Conservation (phyloP, 2,797 vertebrate species). For the Chlorospingus flavigularis region DNA sequence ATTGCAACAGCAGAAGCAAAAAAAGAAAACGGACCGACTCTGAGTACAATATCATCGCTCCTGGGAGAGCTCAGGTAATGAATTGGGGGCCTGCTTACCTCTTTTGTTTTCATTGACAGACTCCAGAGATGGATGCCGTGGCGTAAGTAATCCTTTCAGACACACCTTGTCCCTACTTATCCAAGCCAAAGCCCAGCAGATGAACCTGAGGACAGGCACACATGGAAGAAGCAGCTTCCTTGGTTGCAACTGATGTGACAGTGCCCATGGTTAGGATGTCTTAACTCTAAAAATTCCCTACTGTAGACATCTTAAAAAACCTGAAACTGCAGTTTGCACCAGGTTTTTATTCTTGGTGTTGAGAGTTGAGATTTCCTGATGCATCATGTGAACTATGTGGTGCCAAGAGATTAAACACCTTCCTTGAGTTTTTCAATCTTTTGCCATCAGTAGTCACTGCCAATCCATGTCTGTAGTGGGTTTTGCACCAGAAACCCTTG, state of each 20-base stretch:
- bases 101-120: slow-evolving; percentile 32
- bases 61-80: slow-evolving; percentile 96
- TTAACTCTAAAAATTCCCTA: background rate
- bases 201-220: background rate
- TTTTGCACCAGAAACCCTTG: background rate
- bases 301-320: background rate
- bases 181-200: background rate
- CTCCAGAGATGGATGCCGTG: background rate
- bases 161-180: background rate
- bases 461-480: background rate
- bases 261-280: background rate
- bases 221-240: background rate
- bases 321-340: background rate
- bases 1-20: slow-evolving; percentile 96
- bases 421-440: background rate
- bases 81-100: background rate
- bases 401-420: background rate
- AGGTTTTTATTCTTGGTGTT: background rate
- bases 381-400: background rate
- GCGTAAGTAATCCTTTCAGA: slow-evolving; percentile 7
- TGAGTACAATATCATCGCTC: slow-evolving; percentile 92
- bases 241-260: background rate
- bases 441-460: background rate
- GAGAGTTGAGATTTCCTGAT: background rate
- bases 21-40: slow-evolving; percentile 92